These are phyloP conservation scores for Gadus macrocephalus DNA, from an alignment of 2,113 vertebrate genomes.

Conservation along the genomic window DNA sequence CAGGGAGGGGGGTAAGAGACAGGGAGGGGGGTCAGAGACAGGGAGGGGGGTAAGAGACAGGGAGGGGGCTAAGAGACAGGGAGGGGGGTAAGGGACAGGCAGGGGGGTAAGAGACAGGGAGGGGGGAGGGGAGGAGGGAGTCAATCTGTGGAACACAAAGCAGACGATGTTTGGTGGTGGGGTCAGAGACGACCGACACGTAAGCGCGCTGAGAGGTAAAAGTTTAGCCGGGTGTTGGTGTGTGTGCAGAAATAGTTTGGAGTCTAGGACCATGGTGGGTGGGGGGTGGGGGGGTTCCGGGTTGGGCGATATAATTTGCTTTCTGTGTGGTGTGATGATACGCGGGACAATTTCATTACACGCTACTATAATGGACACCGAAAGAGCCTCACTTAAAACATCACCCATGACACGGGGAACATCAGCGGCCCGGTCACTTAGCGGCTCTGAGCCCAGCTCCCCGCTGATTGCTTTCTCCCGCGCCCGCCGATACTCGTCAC, in stretches of 20 bases:
- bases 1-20: too few relatives aligned
- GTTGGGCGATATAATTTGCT: not conserved
- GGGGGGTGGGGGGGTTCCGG: too few relatives aligned
- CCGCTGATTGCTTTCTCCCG: not conserved
- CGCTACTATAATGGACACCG: not conserved
- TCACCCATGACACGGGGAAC: not conserved
- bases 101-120: too few relatives aligned
- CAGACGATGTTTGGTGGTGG: not conserved
- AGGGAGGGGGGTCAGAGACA: too few relatives aligned
- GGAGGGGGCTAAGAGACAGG: too few relatives aligned
- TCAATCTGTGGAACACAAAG: not conserved
- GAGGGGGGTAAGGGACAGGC: too few relatives aligned
- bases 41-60: too few relatives aligned
- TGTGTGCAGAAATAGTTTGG: not conserved
- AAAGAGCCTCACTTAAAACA: slow-evolving; percentile 1
- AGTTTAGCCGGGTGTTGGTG: not conserved
- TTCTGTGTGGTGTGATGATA: not conserved
- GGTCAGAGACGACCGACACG: not conserved
- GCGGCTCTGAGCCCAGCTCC: not conserved
- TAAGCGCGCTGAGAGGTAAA: not conserved
- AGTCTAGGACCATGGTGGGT: not conserved
- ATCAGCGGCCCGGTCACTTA: not conserved
- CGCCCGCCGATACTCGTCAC: not conserved
- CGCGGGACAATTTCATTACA: not conserved
- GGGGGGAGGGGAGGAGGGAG: not conserved